Evolutionary conservation across 1,140 invertebrate genomes (phyloP).

Genomic region (Hestina assimilis): DNA sequence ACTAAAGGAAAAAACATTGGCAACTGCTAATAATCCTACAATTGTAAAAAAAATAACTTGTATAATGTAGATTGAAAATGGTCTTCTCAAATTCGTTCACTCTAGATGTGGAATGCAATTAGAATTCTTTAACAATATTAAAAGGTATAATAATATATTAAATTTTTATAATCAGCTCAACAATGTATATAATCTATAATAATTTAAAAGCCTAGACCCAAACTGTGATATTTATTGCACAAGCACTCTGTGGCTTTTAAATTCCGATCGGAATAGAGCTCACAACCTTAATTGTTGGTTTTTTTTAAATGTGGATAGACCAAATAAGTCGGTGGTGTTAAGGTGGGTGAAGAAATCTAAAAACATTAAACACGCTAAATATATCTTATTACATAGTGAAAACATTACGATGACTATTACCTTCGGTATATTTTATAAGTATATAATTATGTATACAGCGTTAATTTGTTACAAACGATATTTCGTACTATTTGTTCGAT

Average conservation of each 20-base stretch:
- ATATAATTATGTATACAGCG: conserved; percentile 6
- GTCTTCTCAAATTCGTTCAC: conserved; percentile 77
- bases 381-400: conserved; percentile 31
- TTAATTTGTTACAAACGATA: conserved; percentile 10
- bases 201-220: conserved; percentile 80
- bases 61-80: conserved; percentile 78
- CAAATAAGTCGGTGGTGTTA: conserved; percentile 45
- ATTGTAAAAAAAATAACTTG: conserved; percentile 78
- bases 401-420: conserved; percentile 22
- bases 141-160: conserved; percentile 81
- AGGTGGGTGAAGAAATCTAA: conserved; percentile 53
- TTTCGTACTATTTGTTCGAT: conserved; percentile 27
- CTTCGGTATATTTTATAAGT: conserved; percentile 17
- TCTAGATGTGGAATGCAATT: conserved; percentile 79
- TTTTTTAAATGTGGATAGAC: conserved; percentile 56
- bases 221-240: conserved; percentile 80
- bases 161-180: conserved; percentile 80
- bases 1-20: conserved; percentile 80
- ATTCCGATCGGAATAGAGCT: conserved; percentile 78
- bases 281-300: conserved; percentile 77
- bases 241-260: conserved; percentile 79
- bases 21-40: conserved; percentile 78
- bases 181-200: conserved; percentile 80
- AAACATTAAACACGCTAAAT: conserved; percentile 35
- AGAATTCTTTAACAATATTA: conserved; percentile 80